phyloP scores from a whole-genome alignment of 1,140 invertebrate genomes.

The Anadara kagoshimensis region DNA sequence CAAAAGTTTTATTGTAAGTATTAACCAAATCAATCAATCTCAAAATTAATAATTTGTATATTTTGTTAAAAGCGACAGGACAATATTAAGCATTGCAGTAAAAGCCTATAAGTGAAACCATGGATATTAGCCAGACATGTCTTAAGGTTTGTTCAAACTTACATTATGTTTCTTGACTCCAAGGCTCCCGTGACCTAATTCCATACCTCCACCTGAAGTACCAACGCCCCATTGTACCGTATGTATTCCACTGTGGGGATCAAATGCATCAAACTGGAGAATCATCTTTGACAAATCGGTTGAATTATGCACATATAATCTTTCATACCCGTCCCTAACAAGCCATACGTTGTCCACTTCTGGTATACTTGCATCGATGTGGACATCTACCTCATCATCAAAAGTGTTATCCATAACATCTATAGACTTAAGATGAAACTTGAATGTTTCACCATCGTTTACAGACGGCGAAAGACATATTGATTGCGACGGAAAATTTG shows the following conservation, averaged over 20 bases:
- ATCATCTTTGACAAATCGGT: slow-evolving; percentile 50
- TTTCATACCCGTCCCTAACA: slow-evolving; percentile 25
- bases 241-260: slow-evolving; percentile 46
- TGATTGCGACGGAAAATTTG: slow-evolving; percentile 25
- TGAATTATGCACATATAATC: slow-evolving; percentile 47
- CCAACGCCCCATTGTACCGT: slow-evolving; percentile 43
- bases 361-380: slow-evolving; percentile 44
- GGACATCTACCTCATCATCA: slow-evolving; percentile 34
- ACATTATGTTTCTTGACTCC: slow-evolving; percentile 6
- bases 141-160: not conserved
- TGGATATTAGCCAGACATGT: no score
- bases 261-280: slow-evolving; percentile 38
- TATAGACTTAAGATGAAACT: slow-evolving; percentile 28
- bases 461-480: slow-evolving; percentile 22
- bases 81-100: no score
- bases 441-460: slow-evolving; percentile 48
- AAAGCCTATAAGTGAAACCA: no score
- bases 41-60: no score
- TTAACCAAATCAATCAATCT: no score
- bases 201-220: slow-evolving; percentile 14
- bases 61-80: no score
- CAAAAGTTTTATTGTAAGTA: no score
- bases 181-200: slow-evolving; percentile 34
- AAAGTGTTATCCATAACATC: slow-evolving; percentile 44
- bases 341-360: slow-evolving; percentile 43